Conservation (phyloP, 2,113 vertebrate species). For the Gopherus evgoodei region DNA sequence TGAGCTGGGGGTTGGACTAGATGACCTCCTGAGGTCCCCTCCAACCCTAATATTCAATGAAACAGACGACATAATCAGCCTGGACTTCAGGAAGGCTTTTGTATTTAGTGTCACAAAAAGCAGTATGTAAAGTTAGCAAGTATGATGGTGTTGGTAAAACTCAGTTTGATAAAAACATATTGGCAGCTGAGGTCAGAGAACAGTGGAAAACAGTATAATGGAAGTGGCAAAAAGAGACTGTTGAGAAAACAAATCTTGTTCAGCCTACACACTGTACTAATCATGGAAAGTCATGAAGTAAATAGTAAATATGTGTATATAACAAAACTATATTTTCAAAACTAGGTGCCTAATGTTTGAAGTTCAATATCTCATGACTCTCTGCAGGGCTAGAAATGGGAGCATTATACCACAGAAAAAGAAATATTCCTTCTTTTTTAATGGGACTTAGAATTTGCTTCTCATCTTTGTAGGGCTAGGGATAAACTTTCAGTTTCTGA, state of each 20-base stretch:
- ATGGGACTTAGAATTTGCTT: background rate
- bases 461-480: background rate
- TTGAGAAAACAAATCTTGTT: background rate
- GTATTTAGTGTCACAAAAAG: background rate
- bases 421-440: background rate
- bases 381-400: background rate
- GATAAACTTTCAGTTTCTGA: background rate
- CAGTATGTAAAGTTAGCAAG: background rate
- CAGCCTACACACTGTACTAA: background rate
- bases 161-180: background rate
- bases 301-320: background rate
- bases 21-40: no score
- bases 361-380: background rate
- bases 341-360: background rate
- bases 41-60: background rate
- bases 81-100: background rate
- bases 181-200: background rate
- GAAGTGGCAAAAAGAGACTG: background rate
- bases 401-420: background rate
- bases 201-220: background rate
- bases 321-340: background rate
- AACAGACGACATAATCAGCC: background rate
- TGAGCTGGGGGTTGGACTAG: no score
- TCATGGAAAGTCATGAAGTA: background rate
- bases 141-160: background rate